Percentiles rank a stretch among this genome's conserved stretches.
phyloP scores from a whole-genome alignment of 2,888 invertebrate genomes.

The Ligdia adustata region DNA sequence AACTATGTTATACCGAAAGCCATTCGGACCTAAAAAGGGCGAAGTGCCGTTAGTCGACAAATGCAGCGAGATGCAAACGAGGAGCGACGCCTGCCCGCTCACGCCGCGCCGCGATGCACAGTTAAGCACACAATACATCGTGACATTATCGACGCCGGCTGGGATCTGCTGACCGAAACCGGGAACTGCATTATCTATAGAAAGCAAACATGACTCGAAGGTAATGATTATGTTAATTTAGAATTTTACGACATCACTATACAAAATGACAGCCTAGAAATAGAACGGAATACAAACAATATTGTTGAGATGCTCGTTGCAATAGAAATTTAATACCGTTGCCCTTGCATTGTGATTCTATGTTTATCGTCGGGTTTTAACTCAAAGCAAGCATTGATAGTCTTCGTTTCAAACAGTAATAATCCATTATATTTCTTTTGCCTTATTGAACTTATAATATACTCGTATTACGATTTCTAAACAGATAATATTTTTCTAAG shows the following conservation, averaged over 20 bases:
- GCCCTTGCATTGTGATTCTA: too few relatives aligned
- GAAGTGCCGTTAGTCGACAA: constrained; percentile 61
- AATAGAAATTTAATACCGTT: too few relatives aligned
- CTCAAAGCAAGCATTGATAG: too few relatives aligned
- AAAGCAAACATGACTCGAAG: constrained; percentile 51
- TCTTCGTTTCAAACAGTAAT: too few relatives aligned
- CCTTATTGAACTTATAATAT: too few relatives aligned
- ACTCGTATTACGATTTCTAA: too few relatives aligned
- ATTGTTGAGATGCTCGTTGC: background rate
- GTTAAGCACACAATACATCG: constrained; percentile 55
- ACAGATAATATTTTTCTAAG: too few relatives aligned
- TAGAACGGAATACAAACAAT: constrained; percentile 14
- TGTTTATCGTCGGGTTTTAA: too few relatives aligned
- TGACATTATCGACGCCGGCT: constrained; percentile 52
- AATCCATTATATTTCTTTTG: too few relatives aligned
- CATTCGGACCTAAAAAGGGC: constrained; percentile 60
- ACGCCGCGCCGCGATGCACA: constrained; percentile 44
- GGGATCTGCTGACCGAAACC: constrained; percentile 43
- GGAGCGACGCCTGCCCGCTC: constrained; percentile 31
- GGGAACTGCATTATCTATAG: constrained; percentile 44
- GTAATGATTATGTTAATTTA: constrained; percentile 50
- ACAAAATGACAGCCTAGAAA: constrained; percentile 41
- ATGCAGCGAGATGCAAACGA: constrained; percentile 65
- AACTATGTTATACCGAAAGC: constrained; percentile 53
- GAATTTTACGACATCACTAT: constrained; percentile 39